Percentiles rank a stretch among this genome's conserved stretches.
Evolutionary conservation across 2,888 invertebrate species (phyloP).

Genomic region (Ctenicera cuprea): DNA sequence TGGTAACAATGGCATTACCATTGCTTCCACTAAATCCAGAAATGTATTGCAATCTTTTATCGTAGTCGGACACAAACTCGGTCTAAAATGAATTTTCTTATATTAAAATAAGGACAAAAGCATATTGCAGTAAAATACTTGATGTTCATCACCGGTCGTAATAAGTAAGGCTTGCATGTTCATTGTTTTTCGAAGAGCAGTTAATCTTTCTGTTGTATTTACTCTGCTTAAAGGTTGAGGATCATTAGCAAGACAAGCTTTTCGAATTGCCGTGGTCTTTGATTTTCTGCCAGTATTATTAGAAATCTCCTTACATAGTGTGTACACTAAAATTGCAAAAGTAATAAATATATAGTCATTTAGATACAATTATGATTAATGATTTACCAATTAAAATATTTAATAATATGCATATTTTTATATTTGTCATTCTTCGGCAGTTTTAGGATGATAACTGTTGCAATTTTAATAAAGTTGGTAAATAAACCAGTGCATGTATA

Average conservation of each 20-base stretch:
- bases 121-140: constrained; percentile 73
- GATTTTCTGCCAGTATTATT: too few species aligned
- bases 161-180: constrained; percentile 83
- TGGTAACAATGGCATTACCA: constrained; percentile 83
- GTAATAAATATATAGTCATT: too few species aligned
- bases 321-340: too few species aligned
- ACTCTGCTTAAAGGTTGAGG: constrained; percentile 71
- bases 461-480: too few species aligned
- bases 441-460: too few species aligned
- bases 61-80: constrained; percentile 84
- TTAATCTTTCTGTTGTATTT: constrained; percentile 69
- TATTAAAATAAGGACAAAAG: constrained; percentile 36
- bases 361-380: too few species aligned
- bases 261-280: not conserved
- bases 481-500: too few species aligned
- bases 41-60: constrained; percentile 85
- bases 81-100: constrained; percentile 75
- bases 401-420: too few species aligned
- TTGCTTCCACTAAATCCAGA: constrained; percentile 88
- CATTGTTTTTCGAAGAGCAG: constrained; percentile 73
- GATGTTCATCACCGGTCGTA: constrained; percentile 88
- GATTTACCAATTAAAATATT: too few species aligned
- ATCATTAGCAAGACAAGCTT: not conserved
- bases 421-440: too few species aligned
- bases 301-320: not conserved